These are phyloP conservation scores for Tethya wilhelma DNA, from an alignment of 37 sponge, comb jelly and placozoan species.

Conservation along the genomic window DNA sequence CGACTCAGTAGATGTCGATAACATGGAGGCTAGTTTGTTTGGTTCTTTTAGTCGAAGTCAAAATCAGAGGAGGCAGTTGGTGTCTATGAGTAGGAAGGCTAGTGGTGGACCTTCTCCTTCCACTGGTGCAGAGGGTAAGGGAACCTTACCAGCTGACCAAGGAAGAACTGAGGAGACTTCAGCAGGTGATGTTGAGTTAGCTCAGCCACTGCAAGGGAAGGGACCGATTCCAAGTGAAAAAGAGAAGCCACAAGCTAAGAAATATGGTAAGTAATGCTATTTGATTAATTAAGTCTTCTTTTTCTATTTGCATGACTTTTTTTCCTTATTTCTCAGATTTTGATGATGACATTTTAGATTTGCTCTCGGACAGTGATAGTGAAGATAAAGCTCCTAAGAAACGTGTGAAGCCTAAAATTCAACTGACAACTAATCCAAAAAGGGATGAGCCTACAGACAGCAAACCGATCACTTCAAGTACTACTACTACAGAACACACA, in stretches of 20 bases:
- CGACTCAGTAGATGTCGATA: conserved; percentile 55
- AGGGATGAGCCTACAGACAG: not conserved
- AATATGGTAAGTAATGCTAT: not conserved
- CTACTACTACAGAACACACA: not conserved
- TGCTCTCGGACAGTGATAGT: conserved; percentile 31
- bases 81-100: too few species aligned
- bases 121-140: not conserved
- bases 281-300: not conserved
- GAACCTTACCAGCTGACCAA: not conserved
- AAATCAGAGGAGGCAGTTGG: conserved; percentile 6
- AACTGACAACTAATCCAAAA: not conserved
- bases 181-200: not conserved
- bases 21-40: conserved; percentile 70
- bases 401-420: conserved; percentile 3
- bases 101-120: too few species aligned
- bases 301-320: not conserved
- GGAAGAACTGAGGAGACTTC: not conserved
- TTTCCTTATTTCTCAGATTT: conserved; percentile 11
- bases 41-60: conserved; percentile 39
- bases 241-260: not conserved
- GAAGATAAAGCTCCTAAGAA: not conserved
- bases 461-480: conserved; percentile 36
- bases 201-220: not conserved
- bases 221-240: not conserved
- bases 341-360: conserved; percentile 30